Evolutionary conservation across 2,113 vertebrate genomes (phyloP).

Genomic region (Sapajus apella): DNA sequence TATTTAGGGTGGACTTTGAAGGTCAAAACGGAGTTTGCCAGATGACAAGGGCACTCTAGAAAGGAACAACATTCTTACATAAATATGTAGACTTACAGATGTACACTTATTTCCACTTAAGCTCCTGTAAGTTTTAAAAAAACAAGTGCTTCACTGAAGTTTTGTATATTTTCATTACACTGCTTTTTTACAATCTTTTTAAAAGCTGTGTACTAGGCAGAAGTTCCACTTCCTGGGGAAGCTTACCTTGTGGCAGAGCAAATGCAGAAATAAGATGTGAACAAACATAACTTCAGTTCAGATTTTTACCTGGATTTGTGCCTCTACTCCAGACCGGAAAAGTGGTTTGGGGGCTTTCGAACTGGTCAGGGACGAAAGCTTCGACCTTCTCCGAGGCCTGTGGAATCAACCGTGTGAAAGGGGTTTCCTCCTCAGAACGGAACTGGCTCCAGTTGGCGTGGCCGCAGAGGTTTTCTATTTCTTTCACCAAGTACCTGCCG

Average conservation of each 20-base stretch:
- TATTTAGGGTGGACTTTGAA: not conserved
- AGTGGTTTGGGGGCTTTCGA: not conserved
- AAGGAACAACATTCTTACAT: not conserved
- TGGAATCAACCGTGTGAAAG: not conserved
- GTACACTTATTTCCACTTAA: not conserved
- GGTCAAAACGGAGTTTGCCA: not conserved
- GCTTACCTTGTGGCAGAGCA: not conserved
- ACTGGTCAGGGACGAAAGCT: not conserved
- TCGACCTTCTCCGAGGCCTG: not conserved
- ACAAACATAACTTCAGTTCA: not conserved
- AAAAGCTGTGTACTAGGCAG: not conserved
- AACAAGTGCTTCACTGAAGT: not conserved
- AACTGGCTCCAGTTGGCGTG: conserved; percentile 22
- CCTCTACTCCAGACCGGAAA: not conserved
- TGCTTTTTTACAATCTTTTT: not conserved
- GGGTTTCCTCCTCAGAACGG: not conserved
- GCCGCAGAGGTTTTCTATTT: conserved; percentile 63
- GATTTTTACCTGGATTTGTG: conserved; percentile 49
- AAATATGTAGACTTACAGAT: not conserved
- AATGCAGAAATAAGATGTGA: not conserved
- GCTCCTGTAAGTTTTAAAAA: not conserved
- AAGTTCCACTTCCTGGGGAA: not conserved
- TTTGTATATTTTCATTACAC: not conserved
- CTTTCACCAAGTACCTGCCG: conserved; percentile 52
- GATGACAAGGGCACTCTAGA: not conserved